Evolutionary conservation across 2,888 invertebrate genomes (phyloP).

Genomic region (Amphipoea lucens): DNA sequence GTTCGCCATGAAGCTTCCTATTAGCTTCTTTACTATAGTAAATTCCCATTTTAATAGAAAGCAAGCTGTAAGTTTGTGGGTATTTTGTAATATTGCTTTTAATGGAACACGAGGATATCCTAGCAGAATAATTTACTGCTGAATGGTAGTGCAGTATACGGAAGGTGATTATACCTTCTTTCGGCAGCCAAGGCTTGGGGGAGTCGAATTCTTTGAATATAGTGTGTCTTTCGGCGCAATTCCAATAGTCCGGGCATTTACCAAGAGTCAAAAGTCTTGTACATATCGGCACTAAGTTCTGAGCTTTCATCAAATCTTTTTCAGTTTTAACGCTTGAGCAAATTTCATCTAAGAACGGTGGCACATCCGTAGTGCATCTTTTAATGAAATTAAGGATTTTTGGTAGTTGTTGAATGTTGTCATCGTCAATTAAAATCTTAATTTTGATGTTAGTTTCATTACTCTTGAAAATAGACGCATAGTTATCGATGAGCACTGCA

Average conservation of each 20-base stretch:
- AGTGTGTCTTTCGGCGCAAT: slow-evolving; percentile 91
- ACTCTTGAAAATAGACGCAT: slow-evolving; percentile 82
- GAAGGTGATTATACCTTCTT: slow-evolving; percentile 89
- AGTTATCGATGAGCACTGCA: slow-evolving; percentile 91
- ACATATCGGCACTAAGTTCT: slow-evolving; percentile 89
- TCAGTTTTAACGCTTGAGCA: slow-evolving; percentile 77
- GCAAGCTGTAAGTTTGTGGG: slow-evolving; percentile 77
- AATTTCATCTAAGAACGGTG: slow-evolving; percentile 77
- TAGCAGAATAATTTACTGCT: slow-evolving; percentile 91
- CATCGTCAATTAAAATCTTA: slow-evolving; percentile 91
- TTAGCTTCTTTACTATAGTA: slow-evolving; percentile 81
- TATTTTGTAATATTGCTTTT: slow-evolving; percentile 74
- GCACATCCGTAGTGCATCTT: slow-evolving; percentile 82
- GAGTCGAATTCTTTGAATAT: slow-evolving; percentile 89
- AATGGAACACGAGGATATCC: slow-evolving; percentile 77
- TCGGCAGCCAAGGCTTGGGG: slow-evolving; percentile 88
- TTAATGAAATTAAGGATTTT: slow-evolving; percentile 91
- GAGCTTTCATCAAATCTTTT: slow-evolving; percentile 85
- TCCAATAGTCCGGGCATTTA: slow-evolving; percentile 89
- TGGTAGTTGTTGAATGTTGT: slow-evolving; percentile 90
- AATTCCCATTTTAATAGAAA: slow-evolving; percentile 83
- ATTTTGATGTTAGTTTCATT: slow-evolving; percentile 78
- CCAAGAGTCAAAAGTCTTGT: slow-evolving; percentile 92
- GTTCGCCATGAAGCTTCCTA: slow-evolving; percentile 79
- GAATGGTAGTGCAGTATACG: slow-evolving; percentile 90